Percentiles rank a stretch among this genome's conserved stretches.
Evolutionary conservation across 2,888 invertebrate genomes (phyloP).

Genomic region (Eremobia ochroleuca): DNA sequence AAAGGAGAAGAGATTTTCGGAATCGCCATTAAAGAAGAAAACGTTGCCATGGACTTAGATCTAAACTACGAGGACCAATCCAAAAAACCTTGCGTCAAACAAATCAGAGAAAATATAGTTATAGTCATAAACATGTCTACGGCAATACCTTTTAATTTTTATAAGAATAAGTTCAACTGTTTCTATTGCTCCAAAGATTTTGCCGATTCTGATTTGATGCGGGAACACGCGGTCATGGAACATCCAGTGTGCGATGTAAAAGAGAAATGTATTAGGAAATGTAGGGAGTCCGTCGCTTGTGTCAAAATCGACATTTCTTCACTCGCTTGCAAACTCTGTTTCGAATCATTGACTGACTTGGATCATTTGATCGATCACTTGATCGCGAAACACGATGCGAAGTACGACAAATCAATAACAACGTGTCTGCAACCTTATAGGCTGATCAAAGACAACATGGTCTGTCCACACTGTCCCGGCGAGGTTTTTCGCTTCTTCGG

Average conservation of each 20-base stretch:
- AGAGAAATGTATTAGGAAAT: constrained; percentile 86
- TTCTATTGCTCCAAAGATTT: constrained; percentile 89
- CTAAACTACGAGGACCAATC: constrained; percentile 77
- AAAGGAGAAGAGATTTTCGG: constrained; percentile 79
- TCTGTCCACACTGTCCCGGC: constrained; percentile 83
- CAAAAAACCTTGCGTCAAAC: constrained; percentile 85
- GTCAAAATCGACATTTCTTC: constrained; percentile 87
- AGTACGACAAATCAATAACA: constrained; percentile 85
- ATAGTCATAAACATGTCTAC: constrained; percentile 88
- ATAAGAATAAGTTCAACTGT: constrained; percentile 88
- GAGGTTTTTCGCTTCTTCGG: constrained; percentile 87
- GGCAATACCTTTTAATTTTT: constrained; percentile 88
- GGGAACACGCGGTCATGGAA: constrained; percentile 83
- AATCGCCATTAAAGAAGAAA: constrained; percentile 80
- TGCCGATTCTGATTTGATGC: constrained; percentile 83
- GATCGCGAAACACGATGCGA: constrained; percentile 83
- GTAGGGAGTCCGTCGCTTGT: constrained; percentile 86
- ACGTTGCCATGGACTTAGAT: constrained; percentile 81
- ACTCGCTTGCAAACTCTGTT: constrained; percentile 86
- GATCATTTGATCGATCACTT: constrained; percentile 84
- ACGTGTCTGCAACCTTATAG: constrained; percentile 86
- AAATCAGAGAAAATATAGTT: constrained; percentile 85
- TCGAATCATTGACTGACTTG: constrained; percentile 81
- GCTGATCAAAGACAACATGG: constrained; percentile 85
- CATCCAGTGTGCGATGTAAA: constrained; percentile 85